Evolutionary conservation across 2,797 vertebrate genomes (phyloP), one percentile per base, ranked within the genome.

Genomic region (Catostomus latipinnis): DNA sequence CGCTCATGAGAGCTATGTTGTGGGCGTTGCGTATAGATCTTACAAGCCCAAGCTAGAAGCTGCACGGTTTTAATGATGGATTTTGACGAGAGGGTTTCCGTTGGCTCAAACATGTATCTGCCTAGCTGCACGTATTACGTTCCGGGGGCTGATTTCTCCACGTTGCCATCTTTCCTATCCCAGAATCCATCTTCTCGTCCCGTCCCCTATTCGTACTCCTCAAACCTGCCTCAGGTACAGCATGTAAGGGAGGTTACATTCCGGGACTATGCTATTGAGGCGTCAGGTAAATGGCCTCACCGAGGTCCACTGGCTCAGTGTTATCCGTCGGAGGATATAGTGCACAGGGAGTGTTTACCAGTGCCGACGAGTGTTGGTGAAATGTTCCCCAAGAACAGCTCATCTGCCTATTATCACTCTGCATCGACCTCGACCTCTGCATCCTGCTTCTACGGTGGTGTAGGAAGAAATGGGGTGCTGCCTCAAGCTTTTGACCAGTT

Each of bases 111-210:
- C 91, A 98, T 98, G 96, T 98, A 98, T 95, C 93, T 98, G 93
- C 97, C 97, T 91, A 98, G 96, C 94, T 98, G 97, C 94, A 98
- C 97, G 89, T 99, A 98, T 94, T 99, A 99, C 93, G 96, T 98
- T 89, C 96, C 97, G 91, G 96, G 96, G 90, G 93, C 96, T 87
- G 97, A 98, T 91, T 98, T 99, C 92, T 93, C 97, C 91, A 95
- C 95, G 92, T 95, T 98, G 92, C 96, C 97, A 93, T 96, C 97
- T 91, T 99, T 98, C 92, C 92, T 99, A 90, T 96, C 96, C 92
- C 97, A 98, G 91, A 96, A 93, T 91, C 95, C 97, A 92, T 94
- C 97, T 91, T 96, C 97, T 91, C 96, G 96, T 92, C 95, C 96
- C 89, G 93, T 98, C 93, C 94, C 96, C 89, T 98, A 98, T 90